A percentile compares a stretch with the other conserved stretches of the same genome.
Conservation (phyloP, 1,140 invertebrate genomes). For the Panagrolaimus sp. region DNA sequence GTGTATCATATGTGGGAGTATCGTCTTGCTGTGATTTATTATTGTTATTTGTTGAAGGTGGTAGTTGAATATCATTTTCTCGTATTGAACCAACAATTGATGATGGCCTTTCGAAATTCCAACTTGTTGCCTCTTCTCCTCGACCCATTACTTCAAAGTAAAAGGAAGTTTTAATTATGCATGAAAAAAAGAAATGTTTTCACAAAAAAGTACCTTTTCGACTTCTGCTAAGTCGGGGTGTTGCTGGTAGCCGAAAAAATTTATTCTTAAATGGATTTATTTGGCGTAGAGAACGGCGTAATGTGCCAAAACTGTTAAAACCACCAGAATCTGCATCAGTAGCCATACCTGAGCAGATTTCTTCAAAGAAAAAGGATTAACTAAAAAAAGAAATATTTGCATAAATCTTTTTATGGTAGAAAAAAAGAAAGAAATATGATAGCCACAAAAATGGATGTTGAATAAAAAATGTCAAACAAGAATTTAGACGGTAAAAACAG, state of each 20-base stretch:
- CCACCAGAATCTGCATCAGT: slow-evolving; percentile 11
- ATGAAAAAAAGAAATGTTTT: neutral
- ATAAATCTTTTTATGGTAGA: no score
- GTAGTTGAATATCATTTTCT: no score
- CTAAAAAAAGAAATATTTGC: no score
- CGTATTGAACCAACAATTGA: neutral
- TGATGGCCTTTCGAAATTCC: slow-evolving; percentile 48
- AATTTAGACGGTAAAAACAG: no score
- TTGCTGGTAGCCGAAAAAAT: slow-evolving; percentile 47
- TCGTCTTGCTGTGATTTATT: neutral
- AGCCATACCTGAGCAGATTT: slow-evolving; percentile 4
- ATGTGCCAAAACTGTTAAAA: slow-evolving; percentile 18
- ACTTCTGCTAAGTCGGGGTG: slow-evolving; percentile 40
- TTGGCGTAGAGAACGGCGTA: slow-evolving; percentile 51
- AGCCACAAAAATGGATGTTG: no score
- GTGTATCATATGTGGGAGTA: no score
- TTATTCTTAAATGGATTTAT: slow-evolving; percentile 50
- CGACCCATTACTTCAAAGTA: slow-evolving; percentile 34
- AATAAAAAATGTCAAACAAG: no score
- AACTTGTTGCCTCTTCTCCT: slow-evolving; percentile 45
- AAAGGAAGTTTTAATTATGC: slow-evolving; percentile 4
- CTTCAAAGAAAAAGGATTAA: neutral
- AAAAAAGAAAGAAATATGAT: no score
- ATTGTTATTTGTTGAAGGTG: neutral
- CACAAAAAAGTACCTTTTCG: slow-evolving; percentile 38